phyloP scores from a whole-genome alignment of 2,113 vertebrate species.

The Cryptomyrus ogoouensis region DNA sequence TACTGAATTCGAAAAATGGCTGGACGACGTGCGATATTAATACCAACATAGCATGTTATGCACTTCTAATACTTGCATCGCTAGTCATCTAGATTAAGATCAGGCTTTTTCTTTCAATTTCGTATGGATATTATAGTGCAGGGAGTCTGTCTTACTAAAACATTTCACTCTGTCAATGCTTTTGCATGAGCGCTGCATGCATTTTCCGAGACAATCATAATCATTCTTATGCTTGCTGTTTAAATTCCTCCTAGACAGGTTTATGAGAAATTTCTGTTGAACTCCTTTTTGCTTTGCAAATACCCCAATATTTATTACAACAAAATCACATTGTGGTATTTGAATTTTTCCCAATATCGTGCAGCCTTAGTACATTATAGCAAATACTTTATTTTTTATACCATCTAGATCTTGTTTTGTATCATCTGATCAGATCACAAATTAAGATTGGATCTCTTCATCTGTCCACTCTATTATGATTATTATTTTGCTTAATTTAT shows the following conservation, averaged over 20 bases:
- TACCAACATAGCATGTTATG: background rate
- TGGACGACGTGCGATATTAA: background rate
- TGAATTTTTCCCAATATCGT: background rate
- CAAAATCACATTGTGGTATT: background rate
- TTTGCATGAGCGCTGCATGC: too few species aligned
- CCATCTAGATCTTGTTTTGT: background rate
- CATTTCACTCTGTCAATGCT: background rate
- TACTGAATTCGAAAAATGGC: background rate
- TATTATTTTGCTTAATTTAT: background rate
- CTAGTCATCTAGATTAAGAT: background rate
- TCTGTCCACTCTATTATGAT: background rate
- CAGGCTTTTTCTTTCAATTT: background rate
- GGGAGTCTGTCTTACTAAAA: background rate
- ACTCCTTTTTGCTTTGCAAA: background rate
- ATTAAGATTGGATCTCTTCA: background rate
- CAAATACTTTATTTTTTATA: background rate
- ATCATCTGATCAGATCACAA: background rate
- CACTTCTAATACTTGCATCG: background rate
- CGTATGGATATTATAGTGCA: background rate
- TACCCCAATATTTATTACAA: background rate
- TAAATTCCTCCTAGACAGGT: too few species aligned
- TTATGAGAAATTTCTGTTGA: too few species aligned
- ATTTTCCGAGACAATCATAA: too few species aligned
- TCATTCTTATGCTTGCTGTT: too few species aligned
- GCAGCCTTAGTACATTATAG: background rate